Percentiles rank a stretch among this genome's conserved stretches.
phyloP scores from a whole-genome alignment of 2,797 vertebrate species.

The Chaetodon trifasciatus region DNA sequence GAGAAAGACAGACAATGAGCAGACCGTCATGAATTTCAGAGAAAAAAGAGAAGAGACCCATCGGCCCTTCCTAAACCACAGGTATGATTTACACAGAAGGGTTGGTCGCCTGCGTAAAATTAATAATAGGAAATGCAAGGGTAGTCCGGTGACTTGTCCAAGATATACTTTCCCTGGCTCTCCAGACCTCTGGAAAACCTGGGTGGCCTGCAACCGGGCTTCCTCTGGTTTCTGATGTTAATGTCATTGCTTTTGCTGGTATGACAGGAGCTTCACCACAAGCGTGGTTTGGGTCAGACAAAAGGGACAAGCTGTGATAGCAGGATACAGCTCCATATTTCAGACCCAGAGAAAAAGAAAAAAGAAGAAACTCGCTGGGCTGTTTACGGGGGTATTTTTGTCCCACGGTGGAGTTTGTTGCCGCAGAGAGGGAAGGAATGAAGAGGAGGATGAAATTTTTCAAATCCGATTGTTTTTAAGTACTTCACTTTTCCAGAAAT shows the following conservation, averaged over 20 bases:
- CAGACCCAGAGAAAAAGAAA: slow-evolving; percentile 8
- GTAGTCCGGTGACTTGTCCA: slow-evolving; percentile 81
- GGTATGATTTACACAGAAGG: slow-evolving; percentile 83
- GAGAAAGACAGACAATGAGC: slow-evolving; percentile 54
- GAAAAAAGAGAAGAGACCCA: slow-evolving; percentile 58
- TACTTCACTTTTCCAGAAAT: slow-evolving; percentile 84
- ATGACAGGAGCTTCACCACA: slow-evolving; percentile 78
- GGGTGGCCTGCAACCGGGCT: slow-evolving; percentile 84
- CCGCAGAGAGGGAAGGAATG: slow-evolving; percentile 66
- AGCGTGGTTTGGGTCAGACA: slow-evolving; percentile 76
- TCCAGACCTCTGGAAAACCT: slow-evolving; percentile 80
- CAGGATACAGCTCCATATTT: slow-evolving; percentile 54
- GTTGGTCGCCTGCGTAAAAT: slow-evolving; percentile 81
- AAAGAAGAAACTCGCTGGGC: slow-evolving; percentile 29
- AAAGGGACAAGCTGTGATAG: slow-evolving; percentile 74
- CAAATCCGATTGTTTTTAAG: slow-evolving; percentile 78
- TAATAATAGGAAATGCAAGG: slow-evolving; percentile 87
- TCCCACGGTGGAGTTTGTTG: slow-evolving; percentile 65
- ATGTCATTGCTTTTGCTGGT: slow-evolving; percentile 82
- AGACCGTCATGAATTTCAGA: slow-evolving; percentile 45
- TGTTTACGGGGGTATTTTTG: slow-evolving; percentile 54
- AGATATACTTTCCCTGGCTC: slow-evolving; percentile 83
- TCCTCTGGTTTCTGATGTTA: slow-evolving; percentile 86
- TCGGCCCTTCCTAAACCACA: slow-evolving; percentile 79
- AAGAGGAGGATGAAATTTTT: slow-evolving; percentile 72